Percentiles rank a stretch among this genome's conserved stretches.
Evolutionary conservation across 2,113 vertebrate species (phyloP).

Genomic region (Takifugu bimaculatus): DNA sequence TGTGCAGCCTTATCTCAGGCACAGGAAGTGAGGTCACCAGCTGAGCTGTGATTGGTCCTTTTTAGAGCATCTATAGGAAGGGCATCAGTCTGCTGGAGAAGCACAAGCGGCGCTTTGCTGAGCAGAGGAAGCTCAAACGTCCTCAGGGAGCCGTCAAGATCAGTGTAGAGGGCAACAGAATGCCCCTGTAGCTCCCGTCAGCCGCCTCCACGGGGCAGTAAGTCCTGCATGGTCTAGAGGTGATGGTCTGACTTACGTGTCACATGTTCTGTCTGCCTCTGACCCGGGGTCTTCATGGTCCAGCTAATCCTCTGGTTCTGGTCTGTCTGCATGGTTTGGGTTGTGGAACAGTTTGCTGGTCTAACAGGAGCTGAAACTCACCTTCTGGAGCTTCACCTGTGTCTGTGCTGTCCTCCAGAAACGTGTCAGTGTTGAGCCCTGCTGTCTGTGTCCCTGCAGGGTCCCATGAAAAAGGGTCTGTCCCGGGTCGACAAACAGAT

Average conservation of each 20-base stretch:
- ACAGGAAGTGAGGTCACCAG: constrained; percentile 13
- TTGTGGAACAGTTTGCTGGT: too few species aligned
- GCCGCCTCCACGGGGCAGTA: constrained; percentile 62
- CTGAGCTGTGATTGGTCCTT: constrained; percentile 65
- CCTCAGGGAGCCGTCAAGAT: constrained; percentile 89
- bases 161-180: constrained; percentile 95
- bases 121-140: constrained; percentile 83
- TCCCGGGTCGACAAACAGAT: constrained; percentile 98
- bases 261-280: background rate
- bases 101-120: constrained; percentile 90
- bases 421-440: too few species aligned
- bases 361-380: background rate
- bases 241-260: background rate
- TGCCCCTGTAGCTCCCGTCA: constrained; percentile 82
- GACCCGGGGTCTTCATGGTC: background rate
- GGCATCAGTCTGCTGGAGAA: constrained; percentile 91
- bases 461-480: constrained; percentile 89
- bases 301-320: background rate
- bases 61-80: constrained; percentile 84
- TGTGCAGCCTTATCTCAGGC: background rate
- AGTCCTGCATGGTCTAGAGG: constrained; percentile 65
- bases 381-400: background rate
- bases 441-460: constrained; percentile 67
- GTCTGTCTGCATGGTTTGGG: too few species aligned
- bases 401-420: background rate